A percentile compares a stretch with the other conserved stretches of the same genome.
Conservation (phyloP, 2,888 invertebrate genomes). For the Nematopogon swammerdamellus region DNA sequence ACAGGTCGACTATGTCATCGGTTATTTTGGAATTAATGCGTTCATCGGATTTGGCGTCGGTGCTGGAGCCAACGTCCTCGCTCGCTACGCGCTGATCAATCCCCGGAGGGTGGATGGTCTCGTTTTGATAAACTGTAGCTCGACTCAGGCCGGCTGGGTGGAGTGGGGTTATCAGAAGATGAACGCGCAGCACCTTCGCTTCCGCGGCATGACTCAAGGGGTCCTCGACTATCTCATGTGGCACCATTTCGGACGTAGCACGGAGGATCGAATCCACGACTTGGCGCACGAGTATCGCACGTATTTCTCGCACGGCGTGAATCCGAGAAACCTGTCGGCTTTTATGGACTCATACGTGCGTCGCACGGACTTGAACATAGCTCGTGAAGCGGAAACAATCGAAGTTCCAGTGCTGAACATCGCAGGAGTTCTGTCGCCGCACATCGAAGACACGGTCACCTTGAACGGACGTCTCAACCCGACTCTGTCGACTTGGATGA, state of each 20-base stretch:
- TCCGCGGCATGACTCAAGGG: slow-evolving; percentile 90
- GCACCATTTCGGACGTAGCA: slow-evolving; percentile 95
- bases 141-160: slow-evolving; percentile 95
- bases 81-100: slow-evolving; percentile 83
- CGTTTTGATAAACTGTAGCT: slow-evolving; percentile 90
- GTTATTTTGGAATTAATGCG: slow-evolving; percentile 84
- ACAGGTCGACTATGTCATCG: slow-evolving; percentile 85
- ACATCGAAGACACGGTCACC: slow-evolving; percentile 95
- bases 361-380: slow-evolving; percentile 85
- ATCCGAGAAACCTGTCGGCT: slow-evolving; percentile 91
- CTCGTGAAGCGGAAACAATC: slow-evolving; percentile 59
- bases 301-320: slow-evolving; percentile 85
- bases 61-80: slow-evolving; percentile 93
- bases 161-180: slow-evolving; percentile 99
- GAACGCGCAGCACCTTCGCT: slow-evolving; percentile 81
- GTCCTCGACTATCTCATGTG: slow-evolving; percentile 97
- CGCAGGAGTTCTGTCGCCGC: slow-evolving; percentile 91
- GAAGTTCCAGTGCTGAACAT: slow-evolving; percentile 90
- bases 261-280: slow-evolving; percentile 92
- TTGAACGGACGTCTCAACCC: slow-evolving; percentile 96
- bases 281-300: slow-evolving; percentile 90
- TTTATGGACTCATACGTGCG: slow-evolving; percentile 94
- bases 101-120: slow-evolving; percentile 89
- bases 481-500: slow-evolving; percentile 96
- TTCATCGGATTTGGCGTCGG: slow-evolving; percentile 98